Conservation (phyloP, 2,888 invertebrate species). For the Bombylius major region DNA sequence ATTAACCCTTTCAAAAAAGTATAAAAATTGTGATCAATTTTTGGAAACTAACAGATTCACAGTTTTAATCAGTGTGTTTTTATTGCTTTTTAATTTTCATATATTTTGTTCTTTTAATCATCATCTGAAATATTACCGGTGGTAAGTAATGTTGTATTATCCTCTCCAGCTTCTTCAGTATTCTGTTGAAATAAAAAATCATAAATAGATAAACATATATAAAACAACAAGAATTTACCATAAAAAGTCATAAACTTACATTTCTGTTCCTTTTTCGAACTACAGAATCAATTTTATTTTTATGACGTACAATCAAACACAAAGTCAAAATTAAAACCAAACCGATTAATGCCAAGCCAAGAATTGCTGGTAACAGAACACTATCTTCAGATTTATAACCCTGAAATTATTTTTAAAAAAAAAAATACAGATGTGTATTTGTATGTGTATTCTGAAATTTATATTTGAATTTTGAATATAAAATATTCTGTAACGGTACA, state of each 20-base stretch:
- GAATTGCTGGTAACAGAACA: slow-evolving; percentile 41
- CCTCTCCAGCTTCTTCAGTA: slow-evolving; percentile 30
- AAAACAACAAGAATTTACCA: neutral
- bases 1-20: no score
- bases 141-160: slow-evolving; percentile 31
- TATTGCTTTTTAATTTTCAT: no score
- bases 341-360: slow-evolving; percentile 40
- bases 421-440: no score
- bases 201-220: neutral
- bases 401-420: slow-evolving; percentile 27
- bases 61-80: no score
- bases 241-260: slow-evolving; percentile 21
- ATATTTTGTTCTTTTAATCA: slow-evolving; percentile 21
- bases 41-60: no score
- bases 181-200: slow-evolving; percentile 19
- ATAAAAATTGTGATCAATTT: no score
- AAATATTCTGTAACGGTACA: neutral
- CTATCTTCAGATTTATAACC: slow-evolving; percentile 48
- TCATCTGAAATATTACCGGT: slow-evolving; percentile 32
- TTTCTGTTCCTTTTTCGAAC: slow-evolving; percentile 33
- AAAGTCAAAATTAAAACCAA: slow-evolving; percentile 40
- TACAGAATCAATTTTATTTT: slow-evolving; percentile 30
- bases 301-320: slow-evolving; percentile 41
- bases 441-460: neutral
- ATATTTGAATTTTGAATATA: neutral